Percentiles rank a stretch among this genome's conserved stretches.
Evolutionary conservation across 2,797 vertebrate species (phyloP).

Genomic region (Falco peregrinus): DNA sequence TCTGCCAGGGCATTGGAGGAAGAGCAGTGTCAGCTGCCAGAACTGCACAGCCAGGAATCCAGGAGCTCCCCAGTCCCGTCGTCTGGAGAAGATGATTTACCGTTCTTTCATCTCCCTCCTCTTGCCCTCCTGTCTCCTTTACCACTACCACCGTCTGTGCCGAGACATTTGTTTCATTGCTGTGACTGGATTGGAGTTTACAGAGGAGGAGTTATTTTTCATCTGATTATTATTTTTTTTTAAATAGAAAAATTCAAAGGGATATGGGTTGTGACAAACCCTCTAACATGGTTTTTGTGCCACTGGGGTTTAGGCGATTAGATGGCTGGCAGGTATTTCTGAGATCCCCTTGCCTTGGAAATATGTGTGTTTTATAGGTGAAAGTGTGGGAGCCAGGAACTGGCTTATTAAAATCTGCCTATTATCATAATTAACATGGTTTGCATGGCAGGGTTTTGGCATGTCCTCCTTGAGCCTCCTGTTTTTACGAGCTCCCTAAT

Average conservation of each 20-base stretch:
- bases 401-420: conserved; percentile 16
- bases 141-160: not conserved
- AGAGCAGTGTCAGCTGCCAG: not conserved
- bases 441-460: conserved; percentile 7
- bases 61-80: not conserved
- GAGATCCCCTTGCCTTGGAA: not conserved
- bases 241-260: not conserved
- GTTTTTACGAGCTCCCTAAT: not conserved
- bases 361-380: not conserved
- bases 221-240: not conserved
- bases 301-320: not conserved
- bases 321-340: not conserved
- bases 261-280: not conserved
- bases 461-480: not conserved
- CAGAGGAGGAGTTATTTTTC: conserved; percentile 9
- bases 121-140: not conserved
- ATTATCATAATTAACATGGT: conserved; percentile 3
- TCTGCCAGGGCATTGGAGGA: not conserved
- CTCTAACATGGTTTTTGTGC: not conserved
- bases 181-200: not conserved
- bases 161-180: not conserved
- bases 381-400: not conserved
- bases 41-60: not conserved
- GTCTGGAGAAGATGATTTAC: not conserved
- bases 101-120: not conserved